Evolutionary conservation across 2,888 invertebrate genomes (phyloP).

Genomic region (Dryadula phaetusa): DNA sequence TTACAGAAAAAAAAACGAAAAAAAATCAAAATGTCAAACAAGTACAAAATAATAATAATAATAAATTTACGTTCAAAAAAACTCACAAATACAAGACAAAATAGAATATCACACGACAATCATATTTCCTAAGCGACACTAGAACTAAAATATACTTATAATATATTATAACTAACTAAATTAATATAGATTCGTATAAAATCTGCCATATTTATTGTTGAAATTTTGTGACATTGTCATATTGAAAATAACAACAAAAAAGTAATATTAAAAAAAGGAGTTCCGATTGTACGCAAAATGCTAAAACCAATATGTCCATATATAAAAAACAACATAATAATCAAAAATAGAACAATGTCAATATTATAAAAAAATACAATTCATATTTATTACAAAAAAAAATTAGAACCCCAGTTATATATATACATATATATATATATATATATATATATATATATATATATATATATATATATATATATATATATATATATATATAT

Average conservation of each 20-base stretch:
- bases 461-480: background rate
- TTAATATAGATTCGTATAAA: conserved; percentile 37
- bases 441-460: background rate
- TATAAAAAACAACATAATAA: background rate
- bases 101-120: conserved; percentile 60
- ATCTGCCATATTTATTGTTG: conserved; percentile 37
- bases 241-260: conserved; percentile 56
- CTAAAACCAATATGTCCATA: too few species aligned
- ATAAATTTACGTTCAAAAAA: conserved; percentile 41
- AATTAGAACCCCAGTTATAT: background rate
- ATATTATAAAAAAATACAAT: background rate
- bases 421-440: background rate
- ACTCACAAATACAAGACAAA: conserved; percentile 53
- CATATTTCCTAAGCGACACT: conserved; percentile 31
- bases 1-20: conserved; percentile 64
- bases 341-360: background rate
- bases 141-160: conserved; percentile 35
- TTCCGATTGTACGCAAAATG: background rate
- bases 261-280: conserved; percentile 41
- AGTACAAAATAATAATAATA: conserved; percentile 49
- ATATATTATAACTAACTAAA: conserved; percentile 25
- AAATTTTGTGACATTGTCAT: conserved; percentile 36
- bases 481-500: background rate
- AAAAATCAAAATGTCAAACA: conserved; percentile 59
- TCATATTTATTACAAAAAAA: background rate